A percentile compares a stretch with the other conserved stretches of the same genome.
These are phyloP conservation scores for Hippocampus abdominalis DNA, from an alignment of 2,113 vertebrate species.

Conservation along the genomic window DNA sequence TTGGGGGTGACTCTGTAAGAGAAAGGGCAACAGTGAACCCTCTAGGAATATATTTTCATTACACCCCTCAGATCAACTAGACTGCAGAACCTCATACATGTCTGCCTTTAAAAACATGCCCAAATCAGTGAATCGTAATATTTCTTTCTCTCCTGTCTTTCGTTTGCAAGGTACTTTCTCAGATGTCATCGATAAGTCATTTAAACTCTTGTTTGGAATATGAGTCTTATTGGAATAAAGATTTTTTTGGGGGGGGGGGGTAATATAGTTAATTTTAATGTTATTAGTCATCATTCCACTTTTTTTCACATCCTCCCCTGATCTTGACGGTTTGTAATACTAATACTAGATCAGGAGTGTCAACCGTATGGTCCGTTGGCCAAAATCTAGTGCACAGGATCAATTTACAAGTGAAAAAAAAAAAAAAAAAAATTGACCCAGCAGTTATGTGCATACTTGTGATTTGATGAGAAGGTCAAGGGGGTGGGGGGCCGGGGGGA, in stretches of 20 bases:
- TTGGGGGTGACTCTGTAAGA: background rate
- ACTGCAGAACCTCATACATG: background rate
- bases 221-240: background rate
- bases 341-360: background rate
- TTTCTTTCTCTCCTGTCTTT: background rate
- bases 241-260: no score
- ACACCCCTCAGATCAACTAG: background rate
- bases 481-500: background rate
- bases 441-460: background rate
- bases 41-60: background rate
- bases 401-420: background rate
- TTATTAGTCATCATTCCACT: background rate
- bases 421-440: background rate
- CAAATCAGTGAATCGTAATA: background rate
- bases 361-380: background rate
- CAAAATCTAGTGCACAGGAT: background rate
- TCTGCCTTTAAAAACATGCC: background rate
- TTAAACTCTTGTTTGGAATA: background rate
- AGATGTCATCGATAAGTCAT: background rate
- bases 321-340: background rate
- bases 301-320: background rate
- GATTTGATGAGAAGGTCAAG: background rate
- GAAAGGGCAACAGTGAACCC: background rate
- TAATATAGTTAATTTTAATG: background rate
- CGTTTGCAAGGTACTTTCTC: background rate